Percentiles rank a stretch among this genome's conserved stretches.
Conservation (phyloP, 2,113 vertebrate species). For the Hyperoodon ampullatus region DNA sequence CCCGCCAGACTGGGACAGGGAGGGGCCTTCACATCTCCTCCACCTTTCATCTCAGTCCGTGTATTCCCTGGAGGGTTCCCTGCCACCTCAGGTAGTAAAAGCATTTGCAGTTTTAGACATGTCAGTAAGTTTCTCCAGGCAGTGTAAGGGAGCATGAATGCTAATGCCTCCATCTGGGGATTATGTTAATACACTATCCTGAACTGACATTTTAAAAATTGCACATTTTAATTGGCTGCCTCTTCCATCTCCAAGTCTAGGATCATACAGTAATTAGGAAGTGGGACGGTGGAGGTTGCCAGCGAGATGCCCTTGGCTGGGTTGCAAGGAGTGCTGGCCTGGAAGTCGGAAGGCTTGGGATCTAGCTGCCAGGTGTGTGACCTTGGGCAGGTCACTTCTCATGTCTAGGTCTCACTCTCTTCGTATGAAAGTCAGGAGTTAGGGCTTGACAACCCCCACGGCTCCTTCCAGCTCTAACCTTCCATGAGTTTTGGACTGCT, state of each 20-base stretch:
- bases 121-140: conserved; percentile 70
- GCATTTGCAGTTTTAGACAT: conserved; percentile 58
- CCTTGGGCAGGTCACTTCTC: neutral
- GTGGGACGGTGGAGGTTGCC: neutral
- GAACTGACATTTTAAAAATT: conserved; percentile 66
- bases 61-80: neutral
- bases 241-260: neutral
- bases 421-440: neutral
- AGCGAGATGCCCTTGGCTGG: neutral
- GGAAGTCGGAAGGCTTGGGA: neutral
- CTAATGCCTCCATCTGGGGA: conserved; percentile 71
- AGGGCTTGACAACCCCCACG: neutral
- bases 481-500: neutral
- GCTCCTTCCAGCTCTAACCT: neutral
- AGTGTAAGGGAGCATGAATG: conserved; percentile 26
- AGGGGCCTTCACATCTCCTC: neutral
- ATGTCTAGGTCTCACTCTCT: neutral
- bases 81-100: conserved; percentile 42
- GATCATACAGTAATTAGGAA: neutral
- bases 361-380: neutral
- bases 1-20: fast-evolving
- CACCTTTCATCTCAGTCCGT: neutral
- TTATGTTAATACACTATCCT: conserved; percentile 59
- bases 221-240: conserved; percentile 62
- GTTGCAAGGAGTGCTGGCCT: neutral